Evolutionary conservation across 1,140 invertebrate genomes (phyloP).

Genomic region (Pseudomyrmex concolor): DNA sequence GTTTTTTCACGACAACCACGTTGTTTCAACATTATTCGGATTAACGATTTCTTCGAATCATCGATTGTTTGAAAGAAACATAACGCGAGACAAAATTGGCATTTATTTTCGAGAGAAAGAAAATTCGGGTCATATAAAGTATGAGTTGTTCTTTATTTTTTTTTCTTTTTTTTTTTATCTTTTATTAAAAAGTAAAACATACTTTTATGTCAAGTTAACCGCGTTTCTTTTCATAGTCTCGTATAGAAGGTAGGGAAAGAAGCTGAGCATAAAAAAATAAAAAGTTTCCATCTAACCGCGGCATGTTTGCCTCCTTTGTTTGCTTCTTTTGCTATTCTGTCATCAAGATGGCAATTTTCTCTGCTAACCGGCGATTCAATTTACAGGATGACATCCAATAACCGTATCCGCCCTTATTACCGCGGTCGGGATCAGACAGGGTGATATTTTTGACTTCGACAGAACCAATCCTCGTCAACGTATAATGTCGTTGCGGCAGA

Average conservation of each 20-base stretch:
- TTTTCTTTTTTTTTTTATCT: not conserved
- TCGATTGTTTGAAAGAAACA: not conserved
- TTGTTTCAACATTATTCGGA: not conserved
- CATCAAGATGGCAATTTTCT: slow-evolving; percentile 1
- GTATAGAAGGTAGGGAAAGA: not conserved
- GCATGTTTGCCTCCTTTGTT: not conserved
- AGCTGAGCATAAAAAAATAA: not conserved
- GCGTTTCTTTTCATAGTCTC: too few species aligned
- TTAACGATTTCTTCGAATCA: not conserved
- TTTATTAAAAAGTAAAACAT: not conserved
- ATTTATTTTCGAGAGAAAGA: too few species aligned
- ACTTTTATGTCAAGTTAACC: not conserved
- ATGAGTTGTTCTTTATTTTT: not conserved
- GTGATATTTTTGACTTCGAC: slow-evolving; percentile 20
- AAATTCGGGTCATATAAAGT: too few species aligned
- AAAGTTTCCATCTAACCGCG: not conserved
- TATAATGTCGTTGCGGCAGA: slow-evolving; percentile 21
- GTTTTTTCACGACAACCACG: too few species aligned
- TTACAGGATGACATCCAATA: slow-evolving; percentile 27
- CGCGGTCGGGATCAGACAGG: not conserved
- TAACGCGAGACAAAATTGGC: too few species aligned
- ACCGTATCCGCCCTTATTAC: slow-evolving; percentile 22
- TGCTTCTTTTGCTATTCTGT: not conserved
- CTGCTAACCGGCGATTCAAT: not conserved
- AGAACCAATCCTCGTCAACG: slow-evolving; percentile 22